Base-by-base conservation (phyloP, 2,888 invertebrate species). In the Plebejus argus region DNA sequence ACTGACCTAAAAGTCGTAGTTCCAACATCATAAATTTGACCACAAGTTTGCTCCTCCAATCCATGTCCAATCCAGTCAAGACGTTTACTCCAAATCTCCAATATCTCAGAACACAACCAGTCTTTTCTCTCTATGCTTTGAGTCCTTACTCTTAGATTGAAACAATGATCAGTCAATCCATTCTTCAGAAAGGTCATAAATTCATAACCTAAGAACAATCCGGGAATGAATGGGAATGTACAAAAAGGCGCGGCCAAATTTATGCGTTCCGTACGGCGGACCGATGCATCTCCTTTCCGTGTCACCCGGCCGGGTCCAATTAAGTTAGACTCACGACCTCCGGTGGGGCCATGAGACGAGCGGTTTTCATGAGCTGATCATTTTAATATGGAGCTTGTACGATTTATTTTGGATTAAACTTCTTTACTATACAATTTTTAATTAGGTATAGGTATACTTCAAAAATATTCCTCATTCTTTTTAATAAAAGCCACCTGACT, bases 281-380 rank as follows among this genome's bases (percentile, higher is more conserved):
- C 88, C 90, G 91, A 93, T 93, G 92, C 92, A 93, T 93, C 93
- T 92, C 92, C 90, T 90, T 88, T 89, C 90, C 90, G 89, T 93
- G 93, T 93, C 93, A 92, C 89, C 91, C 91, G 88, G 90, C 90
- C 90, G 86, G 89, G 89, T 88, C 92, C 93, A 94, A 94, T 93
- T 94, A 94, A 92, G 90, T 92, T 90, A 88, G 88, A 89, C 93
- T 92, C 93, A 93, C 93, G 93, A 93, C 93, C 93, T 91, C 88
- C 80, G 79, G 81, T 79, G 75, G 85, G 86, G 90, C 90, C 83
- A 80, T 56, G 72, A 83, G 84, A 79, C 76, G 8, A 80, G 87
- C 88, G 86, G 81, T 80, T 80, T 77, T 70, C 53, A 33, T 35
- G 20, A 33, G 35, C 70, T 70, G 20, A 58, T 8, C 20, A 28